These are phyloP conservation scores for Rhynchophorus ferrugineus DNA, from an alignment of 1,140 invertebrate species.

Conservation along the genomic window DNA sequence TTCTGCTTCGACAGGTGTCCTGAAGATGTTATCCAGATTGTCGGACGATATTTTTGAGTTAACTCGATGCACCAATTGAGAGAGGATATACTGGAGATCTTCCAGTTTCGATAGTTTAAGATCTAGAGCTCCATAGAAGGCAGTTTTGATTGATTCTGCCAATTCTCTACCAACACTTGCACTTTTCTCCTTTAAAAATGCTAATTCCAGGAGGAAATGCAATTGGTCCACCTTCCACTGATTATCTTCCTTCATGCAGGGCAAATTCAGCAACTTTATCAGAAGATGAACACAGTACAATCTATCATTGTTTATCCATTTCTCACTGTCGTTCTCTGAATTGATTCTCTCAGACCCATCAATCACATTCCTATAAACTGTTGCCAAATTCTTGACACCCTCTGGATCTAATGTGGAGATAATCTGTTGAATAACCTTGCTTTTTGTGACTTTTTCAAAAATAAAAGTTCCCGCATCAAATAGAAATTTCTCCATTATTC, in stretches of 20 bases:
- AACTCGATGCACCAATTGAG: conserved; percentile 48
- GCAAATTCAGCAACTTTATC: conserved; percentile 56
- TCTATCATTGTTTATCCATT: conserved; percentile 59
- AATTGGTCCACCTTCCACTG: conserved; percentile 59
- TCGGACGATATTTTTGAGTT: conserved; percentile 38
- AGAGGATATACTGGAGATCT: conserved; percentile 49
- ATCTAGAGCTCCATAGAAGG: conserved; percentile 58
- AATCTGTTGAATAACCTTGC: conserved; percentile 53
- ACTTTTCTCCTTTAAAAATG: conserved; percentile 51
- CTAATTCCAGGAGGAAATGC: conserved; percentile 54
- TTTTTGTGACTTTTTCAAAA: conserved; percentile 61
- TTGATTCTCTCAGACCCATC: conserved; percentile 43
- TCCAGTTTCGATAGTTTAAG: conserved; percentile 54
- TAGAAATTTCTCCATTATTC: conserved; percentile 54
- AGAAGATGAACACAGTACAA: conserved; percentile 57
- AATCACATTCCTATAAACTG: conserved; percentile 52
- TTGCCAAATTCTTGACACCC: conserved; percentile 53
- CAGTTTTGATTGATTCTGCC: conserved; percentile 48
- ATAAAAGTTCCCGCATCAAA: conserved; percentile 59
- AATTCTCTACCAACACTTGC: conserved; percentile 49
- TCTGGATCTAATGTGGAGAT: conserved; percentile 50
- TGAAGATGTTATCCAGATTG: conserved; percentile 39
- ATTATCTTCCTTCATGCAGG: conserved; percentile 48
- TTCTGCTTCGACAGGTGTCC: conserved; percentile 46
- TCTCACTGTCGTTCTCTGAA: conserved; percentile 42